phyloP scores from a whole-genome alignment of 2,797 vertebrate genomes.

The Podarcis siculus region DNA sequence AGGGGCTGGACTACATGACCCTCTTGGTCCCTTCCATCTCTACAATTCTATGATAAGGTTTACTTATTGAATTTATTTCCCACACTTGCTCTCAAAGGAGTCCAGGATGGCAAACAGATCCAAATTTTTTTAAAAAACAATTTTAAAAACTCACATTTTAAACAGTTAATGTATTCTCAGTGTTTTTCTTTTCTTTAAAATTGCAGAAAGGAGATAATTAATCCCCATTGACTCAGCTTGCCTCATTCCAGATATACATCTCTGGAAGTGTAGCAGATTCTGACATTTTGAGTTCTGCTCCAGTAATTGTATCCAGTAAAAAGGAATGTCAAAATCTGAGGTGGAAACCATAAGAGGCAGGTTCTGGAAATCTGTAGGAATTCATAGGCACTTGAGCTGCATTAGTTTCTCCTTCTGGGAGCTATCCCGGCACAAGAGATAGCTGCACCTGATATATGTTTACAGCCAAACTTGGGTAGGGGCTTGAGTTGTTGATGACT shows the following conservation, averaged over 20 bases:
- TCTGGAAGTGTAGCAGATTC: not conserved
- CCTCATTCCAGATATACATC: not conserved
- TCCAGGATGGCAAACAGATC: too few relatives aligned
- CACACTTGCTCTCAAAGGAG: too few relatives aligned
- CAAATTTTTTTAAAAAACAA: too few relatives aligned
- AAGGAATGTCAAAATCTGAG: not conserved
- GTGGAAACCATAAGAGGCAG: not conserved
- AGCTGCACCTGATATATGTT: not conserved
- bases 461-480: not conserved
- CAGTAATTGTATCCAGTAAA: not conserved
- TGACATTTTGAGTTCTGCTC: not conserved
- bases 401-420: not conserved
- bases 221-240: not conserved
- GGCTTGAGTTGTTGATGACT: too few relatives aligned
- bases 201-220: not conserved
- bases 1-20: too few relatives aligned
- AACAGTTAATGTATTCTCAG: too few relatives aligned
- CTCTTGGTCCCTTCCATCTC: too few relatives aligned
- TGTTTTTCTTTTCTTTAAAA: not conserved
- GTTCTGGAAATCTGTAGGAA: not conserved
- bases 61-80: too few relatives aligned
- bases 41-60: too few relatives aligned
- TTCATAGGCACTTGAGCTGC: too few relatives aligned
- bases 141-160: too few relatives aligned
- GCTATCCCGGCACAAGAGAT: not conserved